Conservation (phyloP, 1,140 invertebrate genomes). For the Drosophila nannoptera region DNA sequence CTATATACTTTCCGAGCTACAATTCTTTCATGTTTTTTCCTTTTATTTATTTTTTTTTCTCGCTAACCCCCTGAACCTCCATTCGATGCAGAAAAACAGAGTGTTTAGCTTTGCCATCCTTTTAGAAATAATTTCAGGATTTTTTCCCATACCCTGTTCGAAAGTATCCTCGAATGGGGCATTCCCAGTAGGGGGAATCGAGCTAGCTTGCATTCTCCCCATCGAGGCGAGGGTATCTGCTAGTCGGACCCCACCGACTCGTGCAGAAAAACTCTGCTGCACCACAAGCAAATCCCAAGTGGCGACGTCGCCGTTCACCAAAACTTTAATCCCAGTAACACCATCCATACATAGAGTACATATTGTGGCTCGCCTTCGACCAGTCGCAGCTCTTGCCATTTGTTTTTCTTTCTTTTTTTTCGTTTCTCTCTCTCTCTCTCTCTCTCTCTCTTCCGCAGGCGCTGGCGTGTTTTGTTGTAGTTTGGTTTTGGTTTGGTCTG, state of each 20-base stretch:
- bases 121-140: constrained; percentile 28
- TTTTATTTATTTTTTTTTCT: constrained; percentile 42
- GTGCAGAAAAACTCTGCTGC: neutral
- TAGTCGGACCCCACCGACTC: neutral
- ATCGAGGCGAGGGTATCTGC: constrained; percentile 20
- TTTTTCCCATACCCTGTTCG: constrained; percentile 6
- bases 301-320: constrained; percentile 25
- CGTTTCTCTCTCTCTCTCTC: constrained; percentile 11
- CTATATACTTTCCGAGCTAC: constrained; percentile 18
- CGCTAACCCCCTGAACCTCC: neutral
- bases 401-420: constrained; percentile 30
- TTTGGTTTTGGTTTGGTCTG: constrained; percentile 67
- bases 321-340: constrained; percentile 33
- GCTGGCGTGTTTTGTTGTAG: constrained; percentile 60
- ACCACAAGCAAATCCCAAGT: constrained; percentile 23
- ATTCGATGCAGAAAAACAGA: neutral
- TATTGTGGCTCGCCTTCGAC: constrained; percentile 41
- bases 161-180: neutral
- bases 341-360: constrained; percentile 23
- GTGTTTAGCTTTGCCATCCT: constrained; percentile 19
- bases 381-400: constrained; percentile 41
- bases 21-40: constrained; percentile 41
- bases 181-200: too few species aligned
- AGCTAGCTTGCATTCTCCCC: too few species aligned
- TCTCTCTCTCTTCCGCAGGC: constrained; percentile 52